These are phyloP conservation scores for Euura lappo DNA, from an alignment of 1,140 invertebrate species.

Conservation along the genomic window DNA sequence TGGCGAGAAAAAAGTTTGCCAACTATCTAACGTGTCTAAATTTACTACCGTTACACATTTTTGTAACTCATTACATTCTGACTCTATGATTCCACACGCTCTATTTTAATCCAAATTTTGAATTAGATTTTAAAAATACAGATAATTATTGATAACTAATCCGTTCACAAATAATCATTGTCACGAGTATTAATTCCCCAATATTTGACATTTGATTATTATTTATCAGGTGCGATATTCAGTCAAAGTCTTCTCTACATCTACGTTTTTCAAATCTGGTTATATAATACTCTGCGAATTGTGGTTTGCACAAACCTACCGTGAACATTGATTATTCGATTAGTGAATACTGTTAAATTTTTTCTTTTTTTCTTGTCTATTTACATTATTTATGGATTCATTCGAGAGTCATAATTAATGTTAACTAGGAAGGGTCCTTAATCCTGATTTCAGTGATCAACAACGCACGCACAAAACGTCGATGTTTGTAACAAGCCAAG, in stretches of 20 bases:
- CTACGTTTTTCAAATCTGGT: background rate
- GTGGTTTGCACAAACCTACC: background rate
- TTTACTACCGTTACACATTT: background rate
- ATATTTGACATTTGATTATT: too few species aligned
- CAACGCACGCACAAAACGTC: background rate
- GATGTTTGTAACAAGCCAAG: too few species aligned
- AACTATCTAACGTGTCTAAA: background rate
- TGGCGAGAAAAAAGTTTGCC: background rate
- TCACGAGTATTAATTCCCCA: too few species aligned
- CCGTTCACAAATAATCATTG: too few species aligned
- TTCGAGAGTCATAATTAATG: background rate
- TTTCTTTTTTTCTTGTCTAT: background rate
- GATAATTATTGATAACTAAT: too few species aligned
- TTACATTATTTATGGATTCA: conserved; percentile 12
- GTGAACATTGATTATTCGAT: background rate
- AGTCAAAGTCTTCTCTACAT: too few species aligned
- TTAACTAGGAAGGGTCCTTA: conserved; percentile 2
- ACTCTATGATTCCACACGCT: background rate
- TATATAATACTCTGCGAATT: background rate
- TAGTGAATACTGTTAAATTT: background rate
- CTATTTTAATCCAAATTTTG: background rate
- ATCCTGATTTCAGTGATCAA: conserved; percentile 3
- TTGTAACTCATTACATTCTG: background rate
- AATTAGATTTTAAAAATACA: background rate
- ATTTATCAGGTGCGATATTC: too few species aligned